Conservation (phyloP, 2,888 invertebrate genomes). For the Megamerina dolium region DNA sequence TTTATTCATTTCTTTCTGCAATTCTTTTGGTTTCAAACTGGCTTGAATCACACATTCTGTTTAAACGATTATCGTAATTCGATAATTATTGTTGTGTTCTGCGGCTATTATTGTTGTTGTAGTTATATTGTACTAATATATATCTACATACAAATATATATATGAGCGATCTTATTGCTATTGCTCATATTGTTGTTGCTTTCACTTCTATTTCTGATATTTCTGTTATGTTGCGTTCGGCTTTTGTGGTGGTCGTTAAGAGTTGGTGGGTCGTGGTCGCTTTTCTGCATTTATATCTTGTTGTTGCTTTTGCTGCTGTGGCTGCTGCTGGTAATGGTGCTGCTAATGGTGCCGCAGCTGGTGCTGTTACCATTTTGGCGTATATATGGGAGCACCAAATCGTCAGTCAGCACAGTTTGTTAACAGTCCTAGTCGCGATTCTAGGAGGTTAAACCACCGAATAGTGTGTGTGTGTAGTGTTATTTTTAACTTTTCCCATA, state of each 20-base stretch:
- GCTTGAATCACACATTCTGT: too few species aligned
- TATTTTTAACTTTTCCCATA: background rate
- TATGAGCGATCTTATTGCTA: too few species aligned
- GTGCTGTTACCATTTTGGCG: slow-evolving; percentile 19
- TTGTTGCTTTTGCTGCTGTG: slow-evolving; percentile 21
- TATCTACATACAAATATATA: too few species aligned
- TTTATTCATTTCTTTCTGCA: too few species aligned
- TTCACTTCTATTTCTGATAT: too few species aligned
- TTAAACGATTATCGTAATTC: slow-evolving; percentile 12
- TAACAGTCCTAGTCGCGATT: slow-evolving; percentile 51
- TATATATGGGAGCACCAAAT: slow-evolving; percentile 48
- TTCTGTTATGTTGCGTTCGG: too few species aligned
- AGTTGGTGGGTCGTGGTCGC: too few species aligned
- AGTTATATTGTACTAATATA: too few species aligned
- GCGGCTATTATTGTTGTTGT: slow-evolving; percentile 10
- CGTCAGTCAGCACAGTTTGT: slow-evolving; percentile 49
- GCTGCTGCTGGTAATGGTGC: slow-evolving; percentile 12
- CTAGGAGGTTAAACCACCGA: slow-evolving; percentile 50
- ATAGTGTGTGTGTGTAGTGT: slow-evolving; percentile 29
- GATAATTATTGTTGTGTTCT: slow-evolving; percentile 14
- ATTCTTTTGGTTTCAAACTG: slow-evolving; percentile 7
- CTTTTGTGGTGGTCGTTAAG: too few species aligned
- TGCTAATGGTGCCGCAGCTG: slow-evolving; percentile 16
- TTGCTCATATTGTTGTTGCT: too few species aligned
- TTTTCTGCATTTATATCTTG: slow-evolving; percentile 20